Evolutionary conservation across 2,113 vertebrate genomes (phyloP), one percentile per base, ranked within the genome.

Genomic region (Tetrax tetrax): DNA sequence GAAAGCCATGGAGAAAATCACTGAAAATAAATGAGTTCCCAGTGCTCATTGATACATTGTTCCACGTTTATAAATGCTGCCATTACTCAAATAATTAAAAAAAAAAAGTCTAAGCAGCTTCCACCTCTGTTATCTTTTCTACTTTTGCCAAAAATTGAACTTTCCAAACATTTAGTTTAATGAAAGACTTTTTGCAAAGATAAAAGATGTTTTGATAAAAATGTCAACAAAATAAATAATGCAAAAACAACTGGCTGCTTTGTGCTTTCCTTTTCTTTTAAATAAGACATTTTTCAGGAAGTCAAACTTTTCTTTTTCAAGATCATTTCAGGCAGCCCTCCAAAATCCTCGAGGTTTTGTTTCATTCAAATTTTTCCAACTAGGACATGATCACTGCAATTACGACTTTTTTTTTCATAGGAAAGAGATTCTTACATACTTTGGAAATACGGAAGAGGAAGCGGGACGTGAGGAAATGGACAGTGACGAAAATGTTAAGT

Each of bases 171-270:
- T 82, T 78, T 35, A 19, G 29, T 48, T 88, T 54, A 93, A 93
- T 31, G 51, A 45, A 95, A 89, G n/a, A 66, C 9, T 53, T 48
- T 77, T 76, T 33, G 25, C 28, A 81, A 80, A 92, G 84, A 86
- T 60, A 91, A 64, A 87, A 77, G 20, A 88, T 54, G 43, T 56
- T 83, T 94, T 90, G 22, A 88, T 90, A 38, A 93, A 92, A 96
- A 68, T 20, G 18, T 66, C 65, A 71, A 57, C 64, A 88, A 90
- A 90, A 68, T 68, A 92, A 89, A 83, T 47, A 6, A 92, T 10
- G 18, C 22, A 78, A 89, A 91, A 84, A 5, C 66, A 93, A 61
- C 24, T 37, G 56, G 12, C 27, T 86, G 25, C n/a, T 86, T 65
- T 89, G n/a, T 53, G 33, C 27, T 90, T 77, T 68, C 41, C 48